phyloP scores from a whole-genome alignment of 2,888 invertebrate species.

The Beris chalybata region DNA sequence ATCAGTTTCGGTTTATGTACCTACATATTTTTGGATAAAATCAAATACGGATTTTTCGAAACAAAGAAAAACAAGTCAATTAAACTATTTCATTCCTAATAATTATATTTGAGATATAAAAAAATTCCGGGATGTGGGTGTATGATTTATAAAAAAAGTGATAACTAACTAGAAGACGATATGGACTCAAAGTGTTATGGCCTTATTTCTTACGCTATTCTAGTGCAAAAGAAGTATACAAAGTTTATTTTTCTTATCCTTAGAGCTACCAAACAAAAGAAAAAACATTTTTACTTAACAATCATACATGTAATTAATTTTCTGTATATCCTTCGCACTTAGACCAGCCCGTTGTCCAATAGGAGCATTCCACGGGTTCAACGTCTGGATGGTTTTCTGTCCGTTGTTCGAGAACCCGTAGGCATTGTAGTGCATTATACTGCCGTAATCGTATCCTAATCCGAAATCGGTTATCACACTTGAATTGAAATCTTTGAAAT shows the following conservation, averaged over 20 bases:
- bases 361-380: slow-evolving; percentile 47
- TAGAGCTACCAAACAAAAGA: no score
- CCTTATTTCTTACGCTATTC: no score
- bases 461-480: slow-evolving; percentile 64
- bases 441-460: slow-evolving; percentile 73
- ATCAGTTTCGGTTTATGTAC: slow-evolving; percentile 36
- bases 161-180: no score
- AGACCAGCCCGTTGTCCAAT: slow-evolving; percentile 70
- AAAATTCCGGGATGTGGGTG: no score
- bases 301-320: slow-evolving; percentile 67
- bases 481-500: slow-evolving; percentile 70
- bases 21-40: no score
- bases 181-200: no score
- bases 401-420: slow-evolving; percentile 73
- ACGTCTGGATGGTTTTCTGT: slow-evolving; percentile 67
- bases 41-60: no score
- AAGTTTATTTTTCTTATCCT: no score
- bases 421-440: slow-evolving; percentile 78
- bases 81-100: no score
- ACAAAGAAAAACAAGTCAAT: no score
- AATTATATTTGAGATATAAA: no score
- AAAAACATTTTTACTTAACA: slow-evolving; percentile 41
- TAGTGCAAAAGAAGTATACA: no score
- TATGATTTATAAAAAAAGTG: slow-evolving; percentile 42
- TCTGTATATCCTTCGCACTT: slow-evolving; percentile 67